phyloP scores from a whole-genome alignment of 2,888 invertebrate species.

The Drosophila ochracea region DNA sequence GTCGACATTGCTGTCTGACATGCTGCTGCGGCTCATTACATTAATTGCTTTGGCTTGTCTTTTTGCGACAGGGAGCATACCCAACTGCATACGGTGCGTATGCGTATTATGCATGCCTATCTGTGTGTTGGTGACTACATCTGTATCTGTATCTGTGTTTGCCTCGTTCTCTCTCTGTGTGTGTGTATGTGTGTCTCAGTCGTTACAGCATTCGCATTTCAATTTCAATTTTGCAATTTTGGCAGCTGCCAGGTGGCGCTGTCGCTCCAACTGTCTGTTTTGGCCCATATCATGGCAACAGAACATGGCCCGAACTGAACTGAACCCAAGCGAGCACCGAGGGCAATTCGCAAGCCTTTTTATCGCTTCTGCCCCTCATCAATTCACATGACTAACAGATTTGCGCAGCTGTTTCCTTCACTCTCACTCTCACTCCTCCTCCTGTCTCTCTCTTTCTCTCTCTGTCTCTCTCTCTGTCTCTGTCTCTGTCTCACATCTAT shows the following conservation, averaged over 20 bases:
- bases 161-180: not conserved
- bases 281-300: slow-evolving; percentile 71
- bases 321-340: slow-evolving; percentile 13
- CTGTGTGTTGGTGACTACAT: not conserved
- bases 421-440: not conserved
- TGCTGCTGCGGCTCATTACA: slow-evolving; percentile 79
- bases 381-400: slow-evolving; percentile 77
- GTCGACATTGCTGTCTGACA: slow-evolving; percentile 73
- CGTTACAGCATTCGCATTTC: slow-evolving; percentile 78
- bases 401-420: slow-evolving; percentile 70
- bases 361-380: slow-evolving; percentile 79
- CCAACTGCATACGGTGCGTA: slow-evolving; percentile 67
- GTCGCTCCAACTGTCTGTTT: slow-evolving; percentile 75
- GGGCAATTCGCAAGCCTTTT: slow-evolving; percentile 71
- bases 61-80: slow-evolving; percentile 49
- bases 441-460: slow-evolving; percentile 56
- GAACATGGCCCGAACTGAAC: slow-evolving; percentile 8
- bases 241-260: slow-evolving; percentile 83
- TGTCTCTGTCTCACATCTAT: slow-evolving; percentile 1
- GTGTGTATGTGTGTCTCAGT: slow-evolving; percentile 23
- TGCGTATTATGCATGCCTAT: slow-evolving; percentile 77
- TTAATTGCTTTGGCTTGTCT: slow-evolving; percentile 80
- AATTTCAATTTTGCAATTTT: slow-evolving; percentile 83
- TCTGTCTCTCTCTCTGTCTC: slow-evolving; percentile 37
- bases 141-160: not conserved